phyloP scores from a whole-genome alignment of 2,888 invertebrate species.

The Dasysyrphus albostriatus region DNA sequence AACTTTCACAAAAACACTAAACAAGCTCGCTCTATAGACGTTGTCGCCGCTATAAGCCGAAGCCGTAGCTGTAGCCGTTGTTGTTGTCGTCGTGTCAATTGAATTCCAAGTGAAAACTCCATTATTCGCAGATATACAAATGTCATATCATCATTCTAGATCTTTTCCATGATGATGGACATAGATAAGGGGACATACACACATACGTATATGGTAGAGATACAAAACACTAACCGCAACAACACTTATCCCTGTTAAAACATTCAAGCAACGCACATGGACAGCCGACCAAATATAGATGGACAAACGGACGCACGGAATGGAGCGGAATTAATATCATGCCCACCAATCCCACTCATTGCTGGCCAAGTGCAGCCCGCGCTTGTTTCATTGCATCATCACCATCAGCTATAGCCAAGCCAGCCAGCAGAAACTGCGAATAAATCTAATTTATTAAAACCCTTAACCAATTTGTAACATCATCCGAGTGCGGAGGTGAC shows the following conservation, averaged over 20 bases:
- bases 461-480: conserved; percentile 75
- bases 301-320: not conserved
- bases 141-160: conserved; percentile 32
- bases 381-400: conserved; percentile 53
- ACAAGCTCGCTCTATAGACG: conserved; percentile 13
- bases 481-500: conserved; percentile 67
- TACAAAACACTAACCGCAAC: conserved; percentile 40
- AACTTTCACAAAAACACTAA: conserved; percentile 42
- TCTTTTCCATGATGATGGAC: not conserved
- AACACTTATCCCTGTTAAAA: conserved; percentile 61
- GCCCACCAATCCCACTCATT: not conserved
- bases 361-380: conserved; percentile 3
- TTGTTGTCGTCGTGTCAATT: conserved; percentile 63
- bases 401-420: not conserved
- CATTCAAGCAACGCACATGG: conserved; percentile 44
- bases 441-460: conserved; percentile 75
- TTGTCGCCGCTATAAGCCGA: too few species aligned
- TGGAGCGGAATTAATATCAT: not conserved
- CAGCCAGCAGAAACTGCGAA: conserved; percentile 49
- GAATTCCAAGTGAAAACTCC: conserved; percentile 67
- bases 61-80: not conserved
- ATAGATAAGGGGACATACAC: too few species aligned
- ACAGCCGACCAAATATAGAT: not conserved
- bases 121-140: conserved; percentile 51
- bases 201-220: not conserved